phyloP scores from a whole-genome alignment of 2,888 invertebrate genomes.

The Hermaeophaga mercurialis region DNA sequence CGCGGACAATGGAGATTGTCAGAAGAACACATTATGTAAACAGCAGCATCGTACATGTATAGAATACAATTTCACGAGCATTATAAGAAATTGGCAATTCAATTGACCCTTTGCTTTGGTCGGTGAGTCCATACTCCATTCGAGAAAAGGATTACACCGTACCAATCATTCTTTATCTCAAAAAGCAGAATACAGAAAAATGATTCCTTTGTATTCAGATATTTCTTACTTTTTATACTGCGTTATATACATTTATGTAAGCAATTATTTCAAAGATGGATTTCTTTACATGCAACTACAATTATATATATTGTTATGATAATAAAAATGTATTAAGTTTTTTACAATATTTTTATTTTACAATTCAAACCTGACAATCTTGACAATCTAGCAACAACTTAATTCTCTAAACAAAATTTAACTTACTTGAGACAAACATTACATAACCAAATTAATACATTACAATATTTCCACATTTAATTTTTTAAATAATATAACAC shows the following conservation, averaged over 20 bases:
- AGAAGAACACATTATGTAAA: conserved; percentile 50
- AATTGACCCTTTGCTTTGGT: conserved; percentile 48
- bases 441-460: too few relatives aligned
- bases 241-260: conserved; percentile 41
- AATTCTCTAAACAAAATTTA: too few relatives aligned
- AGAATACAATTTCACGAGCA: conserved; percentile 50
- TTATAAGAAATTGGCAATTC: conserved; percentile 53
- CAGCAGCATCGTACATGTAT: conserved; percentile 50
- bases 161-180: conserved; percentile 48
- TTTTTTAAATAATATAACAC: too few relatives aligned
- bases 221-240: conserved; percentile 25
- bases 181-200: conserved; percentile 41
- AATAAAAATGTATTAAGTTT: too few relatives aligned
- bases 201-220: conserved; percentile 46
- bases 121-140: conserved; percentile 39
- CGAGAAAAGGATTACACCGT: conserved; percentile 43
- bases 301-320: too few relatives aligned
- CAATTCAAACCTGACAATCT: too few relatives aligned
- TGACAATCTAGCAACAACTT: too few relatives aligned
- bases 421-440: too few relatives aligned
- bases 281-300: conserved; percentile 10
- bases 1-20: conserved; percentile 39
- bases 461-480: too few relatives aligned
- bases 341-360: too few relatives aligned
- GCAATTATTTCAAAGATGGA: conserved; percentile 33